Evolutionary conservation across 2,888 invertebrate species (phyloP).

Genomic region (Bombyx huttoni): DNA sequence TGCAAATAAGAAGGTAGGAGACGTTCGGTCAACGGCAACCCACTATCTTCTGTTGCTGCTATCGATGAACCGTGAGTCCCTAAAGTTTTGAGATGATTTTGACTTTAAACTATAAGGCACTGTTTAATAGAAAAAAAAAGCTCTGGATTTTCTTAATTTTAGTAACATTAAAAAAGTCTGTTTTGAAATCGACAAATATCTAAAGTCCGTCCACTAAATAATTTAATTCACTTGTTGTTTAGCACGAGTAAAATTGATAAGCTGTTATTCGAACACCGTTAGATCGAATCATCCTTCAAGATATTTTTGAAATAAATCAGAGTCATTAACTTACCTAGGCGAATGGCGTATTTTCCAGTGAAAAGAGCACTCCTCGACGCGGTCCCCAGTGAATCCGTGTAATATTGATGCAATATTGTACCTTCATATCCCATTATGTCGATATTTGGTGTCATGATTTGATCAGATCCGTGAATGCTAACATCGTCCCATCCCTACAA

Average conservation of each 20-base stretch:
- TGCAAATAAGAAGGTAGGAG: slow-evolving; percentile 78
- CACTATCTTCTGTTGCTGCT: slow-evolving; percentile 74
- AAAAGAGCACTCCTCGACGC: slow-evolving; percentile 82
- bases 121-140: background rate
- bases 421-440: slow-evolving; percentile 87
- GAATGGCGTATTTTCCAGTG: slow-evolving; percentile 87
- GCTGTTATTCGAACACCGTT: too few species aligned
- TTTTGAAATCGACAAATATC: too few species aligned
- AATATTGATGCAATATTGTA: slow-evolving; percentile 83
- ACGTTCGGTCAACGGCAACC: slow-evolving; percentile 77
- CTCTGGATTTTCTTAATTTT: too few species aligned
- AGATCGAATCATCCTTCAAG: too few species aligned
- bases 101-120: background rate
- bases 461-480: slow-evolving; percentile 85
- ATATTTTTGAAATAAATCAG: background rate
- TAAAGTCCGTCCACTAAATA: too few species aligned
- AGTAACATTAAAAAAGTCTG: too few species aligned
- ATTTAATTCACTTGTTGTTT: too few species aligned
- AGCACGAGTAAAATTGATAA: too few species aligned
- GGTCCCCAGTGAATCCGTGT: slow-evolving; percentile 83
- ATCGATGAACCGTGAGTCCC: slow-evolving; percentile 37
- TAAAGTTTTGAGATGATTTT: background rate
- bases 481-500: slow-evolving; percentile 89
- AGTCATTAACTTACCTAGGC: slow-evolving; percentile 68
- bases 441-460: slow-evolving; percentile 90